Evolutionary conservation across 2,888 invertebrate genomes (phyloP), one percentile per base, ranked within the genome.

Genomic region (Agrenia bidenticulata): DNA sequence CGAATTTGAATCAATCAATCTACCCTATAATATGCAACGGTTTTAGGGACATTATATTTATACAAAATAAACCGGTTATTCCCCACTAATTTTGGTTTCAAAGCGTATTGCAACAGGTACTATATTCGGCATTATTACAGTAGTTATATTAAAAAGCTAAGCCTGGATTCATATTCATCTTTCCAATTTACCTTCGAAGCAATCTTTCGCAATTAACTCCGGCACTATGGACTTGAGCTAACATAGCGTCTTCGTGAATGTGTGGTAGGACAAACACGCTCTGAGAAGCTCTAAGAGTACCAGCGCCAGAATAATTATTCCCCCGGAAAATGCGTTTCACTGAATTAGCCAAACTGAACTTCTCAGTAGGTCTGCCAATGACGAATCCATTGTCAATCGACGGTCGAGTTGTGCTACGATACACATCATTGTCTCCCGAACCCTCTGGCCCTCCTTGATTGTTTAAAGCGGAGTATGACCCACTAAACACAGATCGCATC

Each of bases 401-500:
- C 21, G 75, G 75, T 45, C 75, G 45, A 26, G 75, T 75, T 26
- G 75, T 75, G 9, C 70, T 64, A 45, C 75, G 68, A 63, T 75
- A 75, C 7, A 75, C 75, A 56, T 73, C 71, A 51, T 67, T 71
- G 19, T 72, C 64, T 37, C 64, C 66, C 27, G 61, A 53, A 51
- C 62, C 61, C 24, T 66, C 68, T 19, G 45, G 45, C n/a, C 45
- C 45, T n/a, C 42, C 53, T 61, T 65, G 73, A 61, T 72, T 71
- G 60, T 73, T 72, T 51, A 75, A 65, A n/a, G 75, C 75, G 11
- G 75, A 75, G 54, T 75, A 75, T n/a, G 75, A 75, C 53, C 75
- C 73, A 64, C 75, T 71, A 54, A 75, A 74, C 60, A 75, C 64
- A 41, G 75, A 75, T 62, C 71, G 60, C 75, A 75, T 75, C 55